Evolutionary conservation across 2,113 vertebrate genomes (phyloP).

Genomic region (Clarias magur): DNA sequence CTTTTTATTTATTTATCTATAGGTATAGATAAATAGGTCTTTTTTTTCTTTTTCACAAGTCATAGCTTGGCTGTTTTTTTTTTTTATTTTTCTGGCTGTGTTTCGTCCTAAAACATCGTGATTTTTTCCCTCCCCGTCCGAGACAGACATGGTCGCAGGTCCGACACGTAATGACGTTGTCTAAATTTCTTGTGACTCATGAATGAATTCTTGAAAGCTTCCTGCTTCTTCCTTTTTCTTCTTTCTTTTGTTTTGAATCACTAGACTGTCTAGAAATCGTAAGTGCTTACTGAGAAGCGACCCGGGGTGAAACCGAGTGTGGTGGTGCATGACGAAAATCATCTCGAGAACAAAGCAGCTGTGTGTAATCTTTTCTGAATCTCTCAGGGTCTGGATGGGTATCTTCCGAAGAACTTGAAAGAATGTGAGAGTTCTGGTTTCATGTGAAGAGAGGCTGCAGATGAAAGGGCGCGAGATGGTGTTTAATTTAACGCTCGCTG

Average conservation of each 20-base stretch:
- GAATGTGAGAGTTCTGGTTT: slow-evolving; percentile 21
- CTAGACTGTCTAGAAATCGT: slow-evolving; percentile 21
- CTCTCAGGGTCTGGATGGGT: slow-evolving; percentile 25
- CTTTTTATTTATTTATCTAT: no score
- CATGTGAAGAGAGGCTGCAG: neutral
- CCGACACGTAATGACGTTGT: slow-evolving; percentile 3
- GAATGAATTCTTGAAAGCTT: slow-evolving; percentile 47
- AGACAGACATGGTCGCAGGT: neutral
- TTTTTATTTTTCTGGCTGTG: no score
- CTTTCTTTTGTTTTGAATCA: slow-evolving; percentile 28
- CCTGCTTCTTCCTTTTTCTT: neutral
- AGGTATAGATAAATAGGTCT: no score
- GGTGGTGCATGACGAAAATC: slow-evolving; percentile 33
- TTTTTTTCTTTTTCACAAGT: no score
- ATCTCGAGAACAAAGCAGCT: slow-evolving; percentile 26
- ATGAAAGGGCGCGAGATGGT: neutral
- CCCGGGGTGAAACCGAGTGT: slow-evolving; percentile 33
- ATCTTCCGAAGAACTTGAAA: slow-evolving; percentile 12
- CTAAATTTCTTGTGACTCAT: slow-evolving; percentile 34
- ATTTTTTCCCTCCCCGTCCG: neutral
- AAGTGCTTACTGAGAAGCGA: slow-evolving; percentile 31
- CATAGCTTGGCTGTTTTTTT: no score
- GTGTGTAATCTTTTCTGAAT: slow-evolving; percentile 8
- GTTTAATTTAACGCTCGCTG: neutral
- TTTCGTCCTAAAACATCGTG: neutral